Evolutionary conservation across 2,888 invertebrate genomes (phyloP).

Genomic region (Agrotis exclamationis): DNA sequence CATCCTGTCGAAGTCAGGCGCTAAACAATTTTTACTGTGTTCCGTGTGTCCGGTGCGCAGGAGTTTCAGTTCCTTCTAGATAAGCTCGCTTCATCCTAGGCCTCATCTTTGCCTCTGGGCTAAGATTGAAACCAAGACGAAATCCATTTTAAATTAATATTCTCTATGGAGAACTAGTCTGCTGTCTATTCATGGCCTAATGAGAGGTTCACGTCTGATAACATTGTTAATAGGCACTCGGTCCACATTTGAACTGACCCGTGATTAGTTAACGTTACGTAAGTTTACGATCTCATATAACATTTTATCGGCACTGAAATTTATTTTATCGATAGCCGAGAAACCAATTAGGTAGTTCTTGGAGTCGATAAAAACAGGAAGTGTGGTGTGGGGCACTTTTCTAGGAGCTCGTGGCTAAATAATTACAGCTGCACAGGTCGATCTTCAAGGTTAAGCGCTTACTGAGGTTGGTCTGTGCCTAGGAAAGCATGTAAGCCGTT

Average conservation of each 20-base stretch:
- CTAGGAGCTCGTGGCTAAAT: not conserved
- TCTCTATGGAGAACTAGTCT: constrained; percentile 6
- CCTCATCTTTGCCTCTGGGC: too few relatives aligned
- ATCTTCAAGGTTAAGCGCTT: too few relatives aligned
- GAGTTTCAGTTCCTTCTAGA: too few relatives aligned
- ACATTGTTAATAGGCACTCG: constrained; percentile 46
- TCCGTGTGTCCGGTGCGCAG: too few relatives aligned
- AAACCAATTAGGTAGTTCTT: constrained; percentile 49
- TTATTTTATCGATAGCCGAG: constrained; percentile 48
- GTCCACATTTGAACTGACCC: constrained; percentile 54
- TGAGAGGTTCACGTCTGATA: constrained; percentile 58
- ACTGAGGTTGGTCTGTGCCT: too few relatives aligned
- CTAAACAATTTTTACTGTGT: too few relatives aligned
- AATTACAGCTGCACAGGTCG: too few relatives aligned
- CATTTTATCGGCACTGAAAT: constrained; percentile 53
- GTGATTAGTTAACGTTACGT: constrained; percentile 55
- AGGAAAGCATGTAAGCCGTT: too few relatives aligned
- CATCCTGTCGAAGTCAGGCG: too few relatives aligned
- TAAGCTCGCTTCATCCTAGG: too few relatives aligned
- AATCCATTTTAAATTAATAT: constrained; percentile 6
- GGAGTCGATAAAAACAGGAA: constrained; percentile 42
- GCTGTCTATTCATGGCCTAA: constrained; percentile 40
- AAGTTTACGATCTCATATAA: constrained; percentile 51
- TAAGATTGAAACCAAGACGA: too few relatives aligned
- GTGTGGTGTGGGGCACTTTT: constrained; percentile 27